Evolutionary conservation across 2,888 invertebrate species (phyloP).

Genomic region (Laspeyria flexula): DNA sequence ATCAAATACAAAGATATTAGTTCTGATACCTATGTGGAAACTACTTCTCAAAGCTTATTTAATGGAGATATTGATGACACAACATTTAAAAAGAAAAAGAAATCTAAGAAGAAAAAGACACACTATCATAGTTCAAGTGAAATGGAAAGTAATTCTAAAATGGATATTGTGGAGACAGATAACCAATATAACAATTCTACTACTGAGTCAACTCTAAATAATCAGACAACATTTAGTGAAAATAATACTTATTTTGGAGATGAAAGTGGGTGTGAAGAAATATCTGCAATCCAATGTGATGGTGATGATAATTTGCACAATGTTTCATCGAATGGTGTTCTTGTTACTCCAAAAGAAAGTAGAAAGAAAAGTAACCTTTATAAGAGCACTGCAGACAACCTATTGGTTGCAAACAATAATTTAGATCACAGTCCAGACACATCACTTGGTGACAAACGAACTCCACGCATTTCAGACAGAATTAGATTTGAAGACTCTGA

Average conservation of each 20-base stretch:
- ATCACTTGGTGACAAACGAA: conserved; percentile 16
- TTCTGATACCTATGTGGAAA: conserved; percentile 10
- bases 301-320: conserved; percentile 21
- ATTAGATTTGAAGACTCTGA: conserved; percentile 67
- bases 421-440: not conserved
- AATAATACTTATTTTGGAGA: too few species aligned
- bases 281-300: conserved; percentile 42
- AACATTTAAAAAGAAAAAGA: conserved; percentile 50
- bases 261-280: conserved; percentile 29
- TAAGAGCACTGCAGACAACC: conserved; percentile 5
- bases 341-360: conserved; percentile 3
- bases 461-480: conserved; percentile 59
- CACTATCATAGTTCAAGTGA: conserved; percentile 21
- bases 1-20: conserved; percentile 17
- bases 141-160: conserved; percentile 10
- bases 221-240: not conserved
- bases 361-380: conserved; percentile 12
- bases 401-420: not conserved
- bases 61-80: too few species aligned
- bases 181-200: not conserved
- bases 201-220: not conserved
- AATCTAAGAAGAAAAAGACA: conserved; percentile 40
- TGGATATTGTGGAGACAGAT: conserved; percentile 7
- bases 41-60: not conserved
- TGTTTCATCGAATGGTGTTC: conserved; percentile 19